A percentile compares a stretch with the other conserved stretches of the same genome.
These are phyloP conservation scores for Hystrix cristata DNA, from an alignment of 2,113 vertebrate species.

Conservation along the genomic window DNA sequence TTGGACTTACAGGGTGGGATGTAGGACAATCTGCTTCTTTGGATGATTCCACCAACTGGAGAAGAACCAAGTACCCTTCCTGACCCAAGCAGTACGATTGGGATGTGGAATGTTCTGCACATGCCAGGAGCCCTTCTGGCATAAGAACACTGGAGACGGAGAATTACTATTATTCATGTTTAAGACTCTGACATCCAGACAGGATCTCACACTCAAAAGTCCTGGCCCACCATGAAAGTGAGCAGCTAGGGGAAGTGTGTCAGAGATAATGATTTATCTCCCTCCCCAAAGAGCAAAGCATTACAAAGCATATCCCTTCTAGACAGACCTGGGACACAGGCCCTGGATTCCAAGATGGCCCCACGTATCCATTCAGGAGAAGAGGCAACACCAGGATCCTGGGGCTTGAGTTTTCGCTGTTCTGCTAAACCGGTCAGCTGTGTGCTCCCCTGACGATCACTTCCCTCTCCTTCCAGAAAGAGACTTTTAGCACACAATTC, in stretches of 20 bases:
- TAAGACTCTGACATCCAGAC: conserved; percentile 40
- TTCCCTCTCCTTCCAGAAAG: background rate
- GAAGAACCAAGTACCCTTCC: conserved; percentile 49
- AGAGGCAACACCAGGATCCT: background rate
- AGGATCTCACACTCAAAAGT: background rate
- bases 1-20: background rate
- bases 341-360: background rate
- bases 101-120: background rate
- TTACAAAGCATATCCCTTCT: background rate
- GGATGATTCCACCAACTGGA: conserved; percentile 53
- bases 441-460: background rate
- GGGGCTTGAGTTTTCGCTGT: background rate
- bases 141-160: background rate
- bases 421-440: background rate
- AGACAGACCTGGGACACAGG: background rate
- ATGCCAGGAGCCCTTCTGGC: background rate
- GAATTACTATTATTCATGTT: background rate
- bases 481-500: background rate
- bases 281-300: background rate
- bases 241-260: background rate
- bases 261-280: background rate
- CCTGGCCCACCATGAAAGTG: conserved; percentile 50
- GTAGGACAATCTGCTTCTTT: conserved; percentile 30
- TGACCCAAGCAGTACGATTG: conserved; percentile 11
- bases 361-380: background rate